Evolutionary conservation across 2,113 vertebrate genomes (phyloP).

Genomic region (Paramormyrops kingsleyae): DNA sequence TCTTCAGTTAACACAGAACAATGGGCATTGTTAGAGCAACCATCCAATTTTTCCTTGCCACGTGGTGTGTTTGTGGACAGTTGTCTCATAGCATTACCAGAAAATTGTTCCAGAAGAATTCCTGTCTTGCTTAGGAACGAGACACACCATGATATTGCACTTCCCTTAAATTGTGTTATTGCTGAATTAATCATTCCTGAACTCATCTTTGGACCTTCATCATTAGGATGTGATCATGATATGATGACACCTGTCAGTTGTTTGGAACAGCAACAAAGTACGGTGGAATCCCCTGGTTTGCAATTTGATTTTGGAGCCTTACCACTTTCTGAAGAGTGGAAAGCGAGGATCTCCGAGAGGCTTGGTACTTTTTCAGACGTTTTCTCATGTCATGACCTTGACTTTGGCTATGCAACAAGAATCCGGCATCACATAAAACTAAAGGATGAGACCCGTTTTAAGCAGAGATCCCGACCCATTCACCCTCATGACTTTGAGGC

Average conservation of each 20-base stretch:
- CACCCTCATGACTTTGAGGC: neutral
- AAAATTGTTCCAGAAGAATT: neutral
- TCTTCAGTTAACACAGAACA: neutral
- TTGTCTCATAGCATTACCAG: neutral
- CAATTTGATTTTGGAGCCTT: conserved; percentile 2
- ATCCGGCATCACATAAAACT: conserved; percentile 22
- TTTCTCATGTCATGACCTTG: conserved; percentile 10
- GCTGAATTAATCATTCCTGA: conserved; percentile 16
- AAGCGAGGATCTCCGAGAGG: neutral
- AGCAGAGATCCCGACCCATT: conserved; percentile 17
- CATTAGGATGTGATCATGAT: neutral
- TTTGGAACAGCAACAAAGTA: neutral
- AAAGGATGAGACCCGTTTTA: conserved; percentile 18
- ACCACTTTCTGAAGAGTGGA: neutral
- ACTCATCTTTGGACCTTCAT: neutral
- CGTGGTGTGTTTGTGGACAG: conserved; percentile 15
- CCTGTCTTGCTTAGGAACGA: neutral
- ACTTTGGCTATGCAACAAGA: conserved; percentile 15
- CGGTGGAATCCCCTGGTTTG: neutral
- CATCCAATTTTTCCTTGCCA: conserved; percentile 5
- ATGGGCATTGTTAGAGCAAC: conserved; percentile 9
- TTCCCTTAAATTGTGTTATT: conserved; percentile 7
- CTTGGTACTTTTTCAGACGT: neutral
- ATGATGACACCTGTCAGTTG: neutral
- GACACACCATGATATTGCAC: conserved; percentile 15